Conservation (phyloP, 1,140 invertebrate species). For the Anastrepha obliqua region DNA sequence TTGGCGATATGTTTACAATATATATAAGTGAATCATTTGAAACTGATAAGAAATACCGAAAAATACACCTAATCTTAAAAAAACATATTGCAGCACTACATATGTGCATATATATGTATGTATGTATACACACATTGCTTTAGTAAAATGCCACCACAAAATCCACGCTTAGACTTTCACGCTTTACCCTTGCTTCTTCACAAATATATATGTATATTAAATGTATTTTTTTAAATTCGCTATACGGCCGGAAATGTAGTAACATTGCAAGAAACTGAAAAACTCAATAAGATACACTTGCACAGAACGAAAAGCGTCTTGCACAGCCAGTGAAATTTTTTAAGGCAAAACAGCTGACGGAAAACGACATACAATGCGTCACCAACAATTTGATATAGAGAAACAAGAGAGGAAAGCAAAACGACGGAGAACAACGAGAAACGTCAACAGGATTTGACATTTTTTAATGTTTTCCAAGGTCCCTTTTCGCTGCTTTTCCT, state of each 20-base stretch:
- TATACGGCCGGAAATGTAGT: too few species aligned
- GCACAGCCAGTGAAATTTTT: slow-evolving; percentile 8
- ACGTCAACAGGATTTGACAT: slow-evolving; percentile 51
- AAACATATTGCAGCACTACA: background rate
- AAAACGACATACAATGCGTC: slow-evolving; percentile 31
- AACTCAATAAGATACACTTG: slow-evolving; percentile 8
- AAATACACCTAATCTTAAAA: too few species aligned
- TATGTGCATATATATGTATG: background rate
- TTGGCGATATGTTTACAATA: too few species aligned
- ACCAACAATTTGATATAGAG: slow-evolving; percentile 34
- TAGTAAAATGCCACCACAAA: background rate
- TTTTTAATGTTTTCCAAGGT: background rate
- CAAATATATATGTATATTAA: too few species aligned
- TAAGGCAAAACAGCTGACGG: slow-evolving; percentile 43
- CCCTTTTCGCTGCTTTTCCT: background rate
- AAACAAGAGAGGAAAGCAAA: slow-evolving; percentile 40
- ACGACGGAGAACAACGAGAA: background rate
- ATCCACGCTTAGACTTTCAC: too few species aligned
- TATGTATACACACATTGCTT: background rate
- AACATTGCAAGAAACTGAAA: background rate
- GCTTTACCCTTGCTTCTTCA: too few species aligned
- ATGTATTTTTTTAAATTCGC: too few species aligned
- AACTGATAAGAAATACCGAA: too few species aligned
- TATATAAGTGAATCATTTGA: too few species aligned
- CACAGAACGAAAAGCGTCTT: background rate